Evolutionary conservation across 2,113 vertebrate genomes (phyloP).

Genomic region (Xiphorhynchus elegans): DNA sequence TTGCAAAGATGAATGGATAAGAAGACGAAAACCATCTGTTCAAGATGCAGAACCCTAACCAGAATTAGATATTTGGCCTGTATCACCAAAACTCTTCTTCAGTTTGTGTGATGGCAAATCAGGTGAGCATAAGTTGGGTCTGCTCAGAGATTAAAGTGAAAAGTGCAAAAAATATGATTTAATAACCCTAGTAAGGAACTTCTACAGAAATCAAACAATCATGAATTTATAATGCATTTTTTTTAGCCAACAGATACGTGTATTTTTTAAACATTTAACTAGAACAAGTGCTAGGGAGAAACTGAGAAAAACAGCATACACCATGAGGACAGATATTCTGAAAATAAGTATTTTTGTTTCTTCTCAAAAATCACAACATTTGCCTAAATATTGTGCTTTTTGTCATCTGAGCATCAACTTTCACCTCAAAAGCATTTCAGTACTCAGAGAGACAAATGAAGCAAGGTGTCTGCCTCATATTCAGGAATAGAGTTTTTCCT

Average conservation of each 20-base stretch:
- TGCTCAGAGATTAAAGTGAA: not conserved
- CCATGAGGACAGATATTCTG: not conserved
- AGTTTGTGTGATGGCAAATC: not conserved
- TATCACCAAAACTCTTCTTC: not conserved
- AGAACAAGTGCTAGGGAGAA: not conserved
- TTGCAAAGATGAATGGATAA: not conserved
- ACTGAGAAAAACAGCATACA: not conserved
- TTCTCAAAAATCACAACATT: not conserved
- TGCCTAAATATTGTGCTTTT: not conserved
- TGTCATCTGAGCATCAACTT: not conserved
- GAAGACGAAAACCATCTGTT: not conserved
- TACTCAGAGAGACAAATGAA: not conserved
- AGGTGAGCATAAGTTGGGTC: not conserved
- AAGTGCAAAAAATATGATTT: not conserved
- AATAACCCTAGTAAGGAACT: not conserved
- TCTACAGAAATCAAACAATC: not conserved
- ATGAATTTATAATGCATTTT: not conserved
- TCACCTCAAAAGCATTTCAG: not conserved
- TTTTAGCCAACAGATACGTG: not conserved
- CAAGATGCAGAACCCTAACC: not conserved
- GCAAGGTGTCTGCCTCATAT: not conserved
- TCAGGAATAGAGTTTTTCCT: not conserved
- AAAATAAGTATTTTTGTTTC: not conserved
- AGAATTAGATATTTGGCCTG: not conserved
- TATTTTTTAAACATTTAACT: not conserved